phyloP scores from a whole-genome alignment of 2,113 vertebrate species.

The Ancistrus triradiatus region DNA sequence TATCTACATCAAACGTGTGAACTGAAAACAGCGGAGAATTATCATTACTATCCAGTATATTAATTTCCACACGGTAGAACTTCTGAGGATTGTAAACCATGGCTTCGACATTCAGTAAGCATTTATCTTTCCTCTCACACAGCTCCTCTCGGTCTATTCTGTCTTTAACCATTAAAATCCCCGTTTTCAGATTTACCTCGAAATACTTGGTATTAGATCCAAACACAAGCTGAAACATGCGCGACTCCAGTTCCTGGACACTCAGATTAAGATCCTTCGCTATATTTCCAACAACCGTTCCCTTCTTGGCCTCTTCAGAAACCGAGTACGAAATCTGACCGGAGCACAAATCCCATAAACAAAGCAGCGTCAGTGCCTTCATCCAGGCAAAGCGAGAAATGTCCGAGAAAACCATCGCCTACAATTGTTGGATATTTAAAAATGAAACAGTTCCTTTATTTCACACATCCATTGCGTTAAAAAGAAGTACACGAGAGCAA shows the following conservation, averaged over 20 bases:
- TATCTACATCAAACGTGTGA: slow-evolving; percentile 12
- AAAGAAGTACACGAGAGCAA: too few species aligned
- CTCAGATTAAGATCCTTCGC: slow-evolving; percentile 48
- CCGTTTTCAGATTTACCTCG: slow-evolving; percentile 35
- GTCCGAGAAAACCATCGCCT: not conserved
- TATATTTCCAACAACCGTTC: slow-evolving; percentile 43
- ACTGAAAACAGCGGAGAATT: slow-evolving; percentile 9
- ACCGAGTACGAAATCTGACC: slow-evolving; percentile 45
- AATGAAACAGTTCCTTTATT: too few species aligned
- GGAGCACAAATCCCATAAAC: not conserved
- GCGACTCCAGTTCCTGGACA: slow-evolving; percentile 37
- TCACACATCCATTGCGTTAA: too few species aligned
- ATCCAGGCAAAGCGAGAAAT: not conserved
- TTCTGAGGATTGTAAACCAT: slow-evolving; percentile 29
- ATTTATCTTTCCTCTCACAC: slow-evolving; percentile 26
- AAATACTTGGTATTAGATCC: slow-evolving; percentile 47
- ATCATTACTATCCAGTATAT: slow-evolving; percentile 38
- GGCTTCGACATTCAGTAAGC: slow-evolving; percentile 31
- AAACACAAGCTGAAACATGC: slow-evolving; percentile 54
- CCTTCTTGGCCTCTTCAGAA: slow-evolving; percentile 44
- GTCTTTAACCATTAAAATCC: slow-evolving; percentile 28
- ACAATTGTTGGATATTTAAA: not conserved
- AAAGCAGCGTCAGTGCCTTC: not conserved
- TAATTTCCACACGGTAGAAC: slow-evolving; percentile 34
- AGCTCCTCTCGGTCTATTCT: slow-evolving; percentile 40